These are phyloP conservation scores for Eucidaris tribuloides DNA, from an alignment of 35 echinoderm and acorn worm species.

Conservation along the genomic window DNA sequence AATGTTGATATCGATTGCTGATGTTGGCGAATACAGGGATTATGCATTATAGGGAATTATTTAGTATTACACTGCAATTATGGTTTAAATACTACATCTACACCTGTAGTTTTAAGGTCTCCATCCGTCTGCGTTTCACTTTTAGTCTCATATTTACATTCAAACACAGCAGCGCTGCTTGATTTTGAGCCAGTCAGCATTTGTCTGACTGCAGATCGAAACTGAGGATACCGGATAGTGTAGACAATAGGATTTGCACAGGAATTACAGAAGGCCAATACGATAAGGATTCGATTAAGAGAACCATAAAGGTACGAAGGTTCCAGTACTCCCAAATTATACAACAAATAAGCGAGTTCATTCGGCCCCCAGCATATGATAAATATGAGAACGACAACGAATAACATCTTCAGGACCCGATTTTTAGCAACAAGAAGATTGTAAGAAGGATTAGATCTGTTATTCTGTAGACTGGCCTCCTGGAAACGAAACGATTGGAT, in stretches of 20 bases:
- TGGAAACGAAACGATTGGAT: constrained; percentile 33
- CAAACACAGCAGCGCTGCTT: not conserved
- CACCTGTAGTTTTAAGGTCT: too few species aligned
- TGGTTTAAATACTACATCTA: too few species aligned
- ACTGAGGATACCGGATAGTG: constrained; percentile 63
- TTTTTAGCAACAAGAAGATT: constrained; percentile 46
- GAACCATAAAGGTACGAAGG: constrained; percentile 40
- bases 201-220: constrained; percentile 47
- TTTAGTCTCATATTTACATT: too few species aligned
- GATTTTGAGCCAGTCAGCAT: not conserved
- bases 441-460: not conserved
- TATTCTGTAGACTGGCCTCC: not conserved
- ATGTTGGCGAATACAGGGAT: too few species aligned
- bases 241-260: constrained; percentile 95
- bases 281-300: constrained; percentile 50
- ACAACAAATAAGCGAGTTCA: constrained; percentile 57
- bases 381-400: constrained; percentile 82
- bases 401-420: constrained; percentile 76
- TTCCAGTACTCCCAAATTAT: constrained; percentile 61
- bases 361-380: constrained; percentile 90
- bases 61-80: too few species aligned
- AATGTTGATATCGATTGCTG: too few species aligned
- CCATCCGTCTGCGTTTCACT: too few species aligned
- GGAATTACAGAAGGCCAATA: constrained; percentile 76
- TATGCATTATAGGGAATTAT: too few species aligned